Evolutionary conservation across 2,888 invertebrate species (phyloP).

Genomic region (Orthonevra nobilis): DNA sequence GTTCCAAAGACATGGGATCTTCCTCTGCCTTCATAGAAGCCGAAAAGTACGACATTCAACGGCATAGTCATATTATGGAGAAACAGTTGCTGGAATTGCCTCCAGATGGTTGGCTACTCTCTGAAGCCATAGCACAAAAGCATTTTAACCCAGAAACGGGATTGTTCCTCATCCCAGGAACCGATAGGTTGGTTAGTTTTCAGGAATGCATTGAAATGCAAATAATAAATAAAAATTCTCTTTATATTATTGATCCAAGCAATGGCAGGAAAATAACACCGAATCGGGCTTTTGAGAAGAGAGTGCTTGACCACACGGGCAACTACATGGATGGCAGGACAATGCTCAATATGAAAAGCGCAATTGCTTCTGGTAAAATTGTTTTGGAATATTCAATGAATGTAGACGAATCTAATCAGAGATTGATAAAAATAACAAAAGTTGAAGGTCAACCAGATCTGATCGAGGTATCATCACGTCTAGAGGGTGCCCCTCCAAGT

Average conservation of each 20-base stretch:
- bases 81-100: slow-evolving; percentile 90
- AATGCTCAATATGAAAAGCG: slow-evolving; percentile 85
- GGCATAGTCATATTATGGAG: slow-evolving; percentile 81
- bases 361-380: slow-evolving; percentile 85
- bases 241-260: slow-evolving; percentile 89
- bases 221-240: slow-evolving; percentile 92
- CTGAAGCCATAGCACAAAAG: slow-evolving; percentile 90
- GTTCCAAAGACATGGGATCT: slow-evolving; percentile 80
- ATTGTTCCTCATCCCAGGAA: slow-evolving; percentile 91
- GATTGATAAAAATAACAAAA: slow-evolving; percentile 87
- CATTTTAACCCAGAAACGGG: slow-evolving; percentile 92
- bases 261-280: slow-evolving; percentile 86
- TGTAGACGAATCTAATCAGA: slow-evolving; percentile 81
- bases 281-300: slow-evolving; percentile 87
- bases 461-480: slow-evolving; percentile 84
- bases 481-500: slow-evolving; percentile 80
- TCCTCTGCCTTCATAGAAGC: slow-evolving; percentile 80
- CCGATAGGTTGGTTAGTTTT: slow-evolving; percentile 90
- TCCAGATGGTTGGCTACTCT: slow-evolving; percentile 89
- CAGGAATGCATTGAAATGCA: slow-evolving; percentile 92
- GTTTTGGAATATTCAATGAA: slow-evolving; percentile 82
- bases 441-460: slow-evolving; percentile 86
- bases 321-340: slow-evolving; percentile 84
- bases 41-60: slow-evolving; percentile 80
- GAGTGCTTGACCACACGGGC: slow-evolving; percentile 89